Evolutionary conservation across 2,797 vertebrate species (phyloP).

Genomic region (Hybognathus amarus): DNA sequence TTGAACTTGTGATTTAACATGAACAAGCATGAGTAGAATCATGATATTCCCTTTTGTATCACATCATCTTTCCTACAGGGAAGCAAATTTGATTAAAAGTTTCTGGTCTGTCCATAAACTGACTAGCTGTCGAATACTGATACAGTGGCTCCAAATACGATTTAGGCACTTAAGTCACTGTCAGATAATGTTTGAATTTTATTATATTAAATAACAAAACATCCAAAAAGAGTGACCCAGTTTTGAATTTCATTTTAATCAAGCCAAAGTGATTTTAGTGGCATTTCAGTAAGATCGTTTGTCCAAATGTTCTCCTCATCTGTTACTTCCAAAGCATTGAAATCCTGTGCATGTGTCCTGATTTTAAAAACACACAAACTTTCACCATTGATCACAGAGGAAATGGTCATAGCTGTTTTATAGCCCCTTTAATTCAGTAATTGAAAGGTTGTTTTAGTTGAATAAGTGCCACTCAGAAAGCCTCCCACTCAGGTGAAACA

Average conservation of each 20-base stretch:
- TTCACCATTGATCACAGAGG: slow-evolving; percentile 29
- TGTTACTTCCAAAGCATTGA: neutral
- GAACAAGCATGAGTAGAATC: neutral
- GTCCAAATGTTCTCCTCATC: neutral
- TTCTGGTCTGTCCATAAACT: neutral
- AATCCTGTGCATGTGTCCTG: neutral
- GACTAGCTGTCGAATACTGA: neutral
- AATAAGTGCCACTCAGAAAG: slow-evolving; percentile 56
- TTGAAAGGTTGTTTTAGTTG: slow-evolving; percentile 56
- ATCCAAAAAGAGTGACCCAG: neutral
- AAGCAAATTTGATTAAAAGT: neutral
- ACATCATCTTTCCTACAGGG: neutral
- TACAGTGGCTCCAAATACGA: neutral
- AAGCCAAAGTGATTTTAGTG: neutral
- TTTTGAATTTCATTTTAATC: neutral
- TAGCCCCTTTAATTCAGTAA: slow-evolving; percentile 58
- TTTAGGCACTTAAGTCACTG: neutral
- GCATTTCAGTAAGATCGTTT: neutral
- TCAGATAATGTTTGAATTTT: neutral
- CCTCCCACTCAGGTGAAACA: slow-evolving; percentile 61
- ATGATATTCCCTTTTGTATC: neutral
- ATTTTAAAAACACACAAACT: slow-evolving; percentile 24
- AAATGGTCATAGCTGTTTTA: slow-evolving; percentile 47
- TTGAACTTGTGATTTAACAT: neutral
- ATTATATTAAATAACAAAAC: neutral